Evolutionary conservation across 2,113 vertebrate species (phyloP).

Genomic region (Amblyornis subalaris): DNA sequence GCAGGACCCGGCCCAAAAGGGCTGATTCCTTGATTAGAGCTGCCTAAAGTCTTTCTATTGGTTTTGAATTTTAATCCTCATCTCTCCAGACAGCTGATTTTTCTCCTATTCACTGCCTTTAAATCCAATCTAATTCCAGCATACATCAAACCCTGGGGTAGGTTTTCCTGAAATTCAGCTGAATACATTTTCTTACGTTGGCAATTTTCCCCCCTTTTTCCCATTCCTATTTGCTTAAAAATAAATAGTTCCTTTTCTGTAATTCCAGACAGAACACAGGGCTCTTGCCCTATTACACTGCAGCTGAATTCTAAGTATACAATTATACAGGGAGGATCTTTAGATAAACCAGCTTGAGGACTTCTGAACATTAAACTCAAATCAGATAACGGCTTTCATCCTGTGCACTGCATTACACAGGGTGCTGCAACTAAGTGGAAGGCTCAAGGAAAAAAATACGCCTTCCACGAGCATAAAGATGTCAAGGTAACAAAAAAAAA

Average conservation of each 20-base stretch:
- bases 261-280: constrained; percentile 65
- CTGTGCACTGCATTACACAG: constrained; percentile 51
- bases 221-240: constrained; percentile 62
- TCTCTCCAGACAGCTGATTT: constrained; percentile 19
- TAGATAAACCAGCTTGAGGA: constrained; percentile 72
- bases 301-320: constrained; percentile 72
- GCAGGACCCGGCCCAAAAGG: neutral
- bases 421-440: constrained; percentile 61
- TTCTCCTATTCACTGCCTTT: neutral
- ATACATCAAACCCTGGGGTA: neutral
- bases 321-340: constrained; percentile 71
- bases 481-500: constrained; percentile 50
- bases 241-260: constrained; percentile 64
- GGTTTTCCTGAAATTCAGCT: constrained; percentile 32
- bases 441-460: constrained; percentile 49
- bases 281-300: constrained; percentile 36
- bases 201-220: neutral
- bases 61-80: constrained; percentile 46
- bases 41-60: constrained; percentile 14
- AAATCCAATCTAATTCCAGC: constrained; percentile 41
- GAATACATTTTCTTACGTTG: constrained; percentile 49
- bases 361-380: constrained; percentile 71
- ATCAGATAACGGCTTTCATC: constrained; percentile 73
- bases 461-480: constrained; percentile 40
- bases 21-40: constrained; percentile 26